Base-by-base conservation (phyloP, 2,113 vertebrate species). In the Turnix velox region DNA sequence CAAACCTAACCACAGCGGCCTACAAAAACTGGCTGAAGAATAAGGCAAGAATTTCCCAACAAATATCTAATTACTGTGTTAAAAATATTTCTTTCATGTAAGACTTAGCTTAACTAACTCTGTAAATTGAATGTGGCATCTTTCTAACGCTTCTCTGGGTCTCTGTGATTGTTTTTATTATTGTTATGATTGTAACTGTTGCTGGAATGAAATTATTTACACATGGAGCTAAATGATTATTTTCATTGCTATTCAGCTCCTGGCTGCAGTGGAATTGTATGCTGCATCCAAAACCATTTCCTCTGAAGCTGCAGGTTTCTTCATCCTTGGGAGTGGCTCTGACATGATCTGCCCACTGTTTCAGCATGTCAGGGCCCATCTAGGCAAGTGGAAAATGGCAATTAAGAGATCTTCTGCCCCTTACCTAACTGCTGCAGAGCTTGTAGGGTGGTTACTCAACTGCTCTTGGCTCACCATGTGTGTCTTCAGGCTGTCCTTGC, bases 81-180 rank as follows among this genome's bases (percentile, higher is more conserved):
- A 88, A 94, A 96, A 95, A 69, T 93, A 91, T 84, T 84, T 88
- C 62, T 94, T 94, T 95, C 88, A 81, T 96, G 93, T 96, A 75
- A 84, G 87, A 92, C 84, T 97, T 84, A 54, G 49, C 84, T 93
- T 95, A 97, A 97, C 95, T 96, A 96, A 97, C 95, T 95, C 90
- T 93, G 93, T 74, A 96, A 96, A 96, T 94, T 96, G 94, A 96
- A 97, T 91, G 95, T 95, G 88, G 74, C 95, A 87, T 94, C 96
- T 96, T 91, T 96, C 91, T 94, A 88, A 94, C 69, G 87, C 59
- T 87, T 93, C 90, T 92, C 83, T 85, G 72, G 92, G 91, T 88
- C 93, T 83, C 93, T 95, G 94, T 92, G 93, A 97, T 85, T 97
- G 92, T 97, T 97, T 97, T 89, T 95, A 93, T 85, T 91, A 94